Conservation (phyloP, 37 sponge, comb jelly and placozoan species). For the Halichondria panicea region DNA sequence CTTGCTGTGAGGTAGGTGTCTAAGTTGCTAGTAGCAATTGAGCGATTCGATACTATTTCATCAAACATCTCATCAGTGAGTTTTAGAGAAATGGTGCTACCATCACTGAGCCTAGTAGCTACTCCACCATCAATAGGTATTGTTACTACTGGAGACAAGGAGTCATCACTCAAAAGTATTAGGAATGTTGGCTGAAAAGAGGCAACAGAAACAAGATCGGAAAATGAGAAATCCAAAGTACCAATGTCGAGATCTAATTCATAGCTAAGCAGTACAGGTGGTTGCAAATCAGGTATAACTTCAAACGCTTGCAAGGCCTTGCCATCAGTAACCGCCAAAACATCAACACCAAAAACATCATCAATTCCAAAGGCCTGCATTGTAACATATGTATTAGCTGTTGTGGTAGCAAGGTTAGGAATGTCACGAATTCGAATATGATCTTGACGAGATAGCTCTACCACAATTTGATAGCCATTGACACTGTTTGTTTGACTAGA, state of each 20-base stretch:
- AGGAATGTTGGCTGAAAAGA: slow-evolving; percentile 55
- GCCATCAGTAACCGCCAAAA: slow-evolving; percentile 82
- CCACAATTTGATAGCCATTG: slow-evolving; percentile 64
- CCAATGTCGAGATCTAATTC: slow-evolving; percentile 77
- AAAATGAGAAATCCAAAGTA: slow-evolving; percentile 48
- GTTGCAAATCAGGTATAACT: slow-evolving; percentile 60
- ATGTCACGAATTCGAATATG: slow-evolving; percentile 71
- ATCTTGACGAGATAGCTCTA: slow-evolving; percentile 67
- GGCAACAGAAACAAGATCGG: slow-evolving; percentile 59
- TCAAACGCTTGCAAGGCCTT: slow-evolving; percentile 73
- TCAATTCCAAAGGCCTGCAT: slow-evolving; percentile 94
- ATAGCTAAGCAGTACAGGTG: slow-evolving; percentile 62
- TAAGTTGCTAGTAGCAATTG: slow-evolving; percentile 10
- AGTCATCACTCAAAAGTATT: slow-evolving; percentile 52
- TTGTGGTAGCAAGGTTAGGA: slow-evolving; percentile 48
- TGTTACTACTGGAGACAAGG: background rate
- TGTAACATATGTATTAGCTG: slow-evolving; percentile 63
- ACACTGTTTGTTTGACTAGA: slow-evolving; percentile 41
- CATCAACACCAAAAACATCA: slow-evolving; percentile 80
- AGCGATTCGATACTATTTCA: slow-evolving; percentile 28
- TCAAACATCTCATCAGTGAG: slow-evolving; percentile 62
- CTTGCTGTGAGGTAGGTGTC: slow-evolving; percentile 40
- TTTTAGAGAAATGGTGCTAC: slow-evolving; percentile 53
- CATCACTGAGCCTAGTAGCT: slow-evolving; percentile 63
- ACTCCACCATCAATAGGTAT: slow-evolving; percentile 52